Conservation (phyloP, 1,140 invertebrate species). For the Stenopsyche tienmushanensis region DNA sequence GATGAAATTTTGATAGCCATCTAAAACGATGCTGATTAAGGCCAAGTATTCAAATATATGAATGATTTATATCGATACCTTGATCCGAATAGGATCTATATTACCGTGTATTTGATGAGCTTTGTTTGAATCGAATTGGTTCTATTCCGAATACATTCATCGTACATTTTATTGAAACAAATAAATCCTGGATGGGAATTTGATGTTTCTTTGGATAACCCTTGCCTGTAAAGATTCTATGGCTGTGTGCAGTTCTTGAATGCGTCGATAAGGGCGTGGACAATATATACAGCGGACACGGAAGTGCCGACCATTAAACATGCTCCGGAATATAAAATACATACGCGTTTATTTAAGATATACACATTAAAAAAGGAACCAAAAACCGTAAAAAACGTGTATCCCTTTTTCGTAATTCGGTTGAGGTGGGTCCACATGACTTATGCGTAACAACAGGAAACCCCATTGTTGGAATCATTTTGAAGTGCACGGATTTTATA, state of each 20-base stretch:
- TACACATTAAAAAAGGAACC: not conserved
- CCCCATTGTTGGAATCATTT: slow-evolving; percentile 12
- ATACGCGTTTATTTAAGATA: not conserved
- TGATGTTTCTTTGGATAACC: too few relatives aligned
- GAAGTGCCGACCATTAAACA: slow-evolving; percentile 20
- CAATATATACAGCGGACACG: slow-evolving; percentile 11
- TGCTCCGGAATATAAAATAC: not conserved
- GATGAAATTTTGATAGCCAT: too few relatives aligned
- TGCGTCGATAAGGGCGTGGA: not conserved
- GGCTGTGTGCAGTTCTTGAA: not conserved
- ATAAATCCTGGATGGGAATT: too few relatives aligned
- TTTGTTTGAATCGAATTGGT: too few relatives aligned
- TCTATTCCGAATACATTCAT: too few relatives aligned
- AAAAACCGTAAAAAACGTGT: not conserved
- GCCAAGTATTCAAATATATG: too few relatives aligned
- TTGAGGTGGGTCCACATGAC: slow-evolving; percentile 5
- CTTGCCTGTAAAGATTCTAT: too few relatives aligned
- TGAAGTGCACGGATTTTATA: slow-evolving; percentile 3
- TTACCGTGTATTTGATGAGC: too few relatives aligned
- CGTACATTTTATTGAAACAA: too few relatives aligned
- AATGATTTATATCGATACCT: too few relatives aligned
- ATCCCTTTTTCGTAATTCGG: not conserved
- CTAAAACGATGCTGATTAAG: too few relatives aligned
- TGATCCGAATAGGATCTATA: too few relatives aligned
- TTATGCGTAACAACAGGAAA: not conserved